Conservation (phyloP, 2,113 vertebrate species). For the Proterorhinus semilunaris region DNA sequence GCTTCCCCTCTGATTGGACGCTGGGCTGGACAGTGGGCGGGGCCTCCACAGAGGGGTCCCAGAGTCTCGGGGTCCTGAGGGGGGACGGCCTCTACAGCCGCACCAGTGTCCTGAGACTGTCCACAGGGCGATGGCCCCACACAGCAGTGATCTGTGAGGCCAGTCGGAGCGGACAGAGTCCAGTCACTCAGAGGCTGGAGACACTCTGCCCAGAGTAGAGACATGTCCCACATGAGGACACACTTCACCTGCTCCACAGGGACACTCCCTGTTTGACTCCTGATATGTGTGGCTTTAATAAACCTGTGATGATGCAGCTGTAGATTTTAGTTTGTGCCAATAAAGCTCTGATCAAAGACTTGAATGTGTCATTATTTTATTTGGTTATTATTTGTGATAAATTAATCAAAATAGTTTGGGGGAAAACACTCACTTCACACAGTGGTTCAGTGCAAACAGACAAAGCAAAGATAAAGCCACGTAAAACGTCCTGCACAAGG, state of each 20-base stretch:
- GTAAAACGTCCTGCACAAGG: too few relatives aligned
- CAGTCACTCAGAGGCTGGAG: slow-evolving; percentile 50
- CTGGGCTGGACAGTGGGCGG: slow-evolving; percentile 51
- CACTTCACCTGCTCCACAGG: slow-evolving; percentile 1
- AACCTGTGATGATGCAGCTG: neutral
- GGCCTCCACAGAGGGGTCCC: slow-evolving; percentile 19
- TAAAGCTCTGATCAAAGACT: neutral
- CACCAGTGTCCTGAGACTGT: slow-evolving; percentile 54
- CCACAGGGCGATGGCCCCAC: slow-evolving; percentile 43
- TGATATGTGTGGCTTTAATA: neutral
- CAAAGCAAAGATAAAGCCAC: too few relatives aligned
- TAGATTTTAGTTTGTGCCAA: neutral
- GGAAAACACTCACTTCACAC: too few relatives aligned
- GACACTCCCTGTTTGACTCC: slow-evolving; percentile 1
- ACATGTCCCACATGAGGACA: slow-evolving; percentile 3
- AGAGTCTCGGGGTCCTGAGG: slow-evolving; percentile 29
- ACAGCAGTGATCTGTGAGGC: slow-evolving; percentile 56
- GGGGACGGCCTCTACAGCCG: slow-evolving; percentile 41
- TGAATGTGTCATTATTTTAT: too few relatives aligned
- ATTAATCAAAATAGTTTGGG: too few relatives aligned
- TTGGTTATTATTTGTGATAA: too few relatives aligned
- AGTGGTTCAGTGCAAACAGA: too few relatives aligned
- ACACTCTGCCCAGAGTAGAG: slow-evolving; percentile 52
- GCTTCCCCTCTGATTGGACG: slow-evolving; percentile 54
- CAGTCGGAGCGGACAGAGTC: slow-evolving; percentile 35